Base-by-base conservation (phyloP, 1,140 invertebrate species). In the Pachypsylla venusta region DNA sequence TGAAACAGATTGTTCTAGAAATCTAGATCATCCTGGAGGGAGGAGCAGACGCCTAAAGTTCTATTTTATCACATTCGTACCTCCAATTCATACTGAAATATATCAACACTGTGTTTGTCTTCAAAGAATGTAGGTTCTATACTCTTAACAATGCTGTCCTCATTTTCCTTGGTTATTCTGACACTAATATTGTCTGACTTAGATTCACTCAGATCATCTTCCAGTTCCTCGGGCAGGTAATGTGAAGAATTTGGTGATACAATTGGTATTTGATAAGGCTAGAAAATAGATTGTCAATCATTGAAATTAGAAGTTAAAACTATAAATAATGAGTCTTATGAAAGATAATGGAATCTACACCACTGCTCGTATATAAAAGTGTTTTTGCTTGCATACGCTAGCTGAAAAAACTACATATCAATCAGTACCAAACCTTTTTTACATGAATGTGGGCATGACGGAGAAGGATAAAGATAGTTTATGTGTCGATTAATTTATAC, bases 31-130 rank as follows among this genome's bases (percentile, higher is more conserved):
- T n/a, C 30, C 30, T 10, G n/a, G 7, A 35, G 30, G n/a, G 7
- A 7, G n/a, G 30, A 10, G 30, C 30, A 35, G n/a, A 7, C n/a
- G 30, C 30, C n/a, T n/a, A 7, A 35, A 35, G 7, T 10, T 35
- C 7, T n/a, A 10, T 35, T 7, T 35, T 7, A n/a, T 10, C n/a
- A 35, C 7, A 35, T 35, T 10, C 7, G 7, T 35, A 35, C 30
- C 30, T 35, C 42, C 5, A 48, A 22, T 48, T 48, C 42, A 48
- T 48, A 48, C 22, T 48, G 42, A 48, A 48, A 5, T n/a, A 48
- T 48, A n/a, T 48, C 42, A 48, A 48, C 16, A 48, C 42, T 48
- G 42, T 4, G n/a, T 19, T 48, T n/a, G 22, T 48, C 42, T 19
- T n/a, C 22, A n/a, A 48, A 48, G 22, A 48, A 48, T 19, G 22